Evolutionary conservation across 2,113 vertebrate species (phyloP).

Genomic region (Misgurnus anguillicaudatus): DNA sequence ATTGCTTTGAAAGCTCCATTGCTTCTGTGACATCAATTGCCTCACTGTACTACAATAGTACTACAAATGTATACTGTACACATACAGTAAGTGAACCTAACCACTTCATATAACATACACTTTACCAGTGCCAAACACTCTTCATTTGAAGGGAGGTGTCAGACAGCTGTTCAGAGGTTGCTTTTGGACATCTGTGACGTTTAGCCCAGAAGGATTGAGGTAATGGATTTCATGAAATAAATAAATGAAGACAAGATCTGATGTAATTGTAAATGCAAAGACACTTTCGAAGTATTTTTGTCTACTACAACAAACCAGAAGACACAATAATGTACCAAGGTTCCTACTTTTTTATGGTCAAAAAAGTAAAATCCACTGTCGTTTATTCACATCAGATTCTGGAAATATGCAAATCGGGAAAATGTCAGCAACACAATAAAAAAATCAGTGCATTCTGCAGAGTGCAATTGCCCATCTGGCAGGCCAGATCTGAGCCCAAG

Average conservation of each 20-base stretch:
- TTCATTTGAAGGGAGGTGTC: background rate
- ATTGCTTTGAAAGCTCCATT: conserved; percentile 23
- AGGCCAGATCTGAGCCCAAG: too few relatives aligned
- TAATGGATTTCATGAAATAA: background rate
- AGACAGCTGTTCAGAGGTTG: conserved; percentile 1
- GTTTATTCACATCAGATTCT: too few relatives aligned
- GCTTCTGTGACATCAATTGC: conserved; percentile 6
- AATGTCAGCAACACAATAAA: too few relatives aligned
- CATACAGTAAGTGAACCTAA: background rate
- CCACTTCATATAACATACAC: background rate
- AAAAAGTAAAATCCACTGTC: too few relatives aligned
- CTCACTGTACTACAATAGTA: conserved; percentile 1
- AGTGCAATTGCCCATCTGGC: too few relatives aligned
- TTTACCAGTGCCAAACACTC: background rate
- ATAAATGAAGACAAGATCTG: conserved; percentile 13
- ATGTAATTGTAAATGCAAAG: background rate
- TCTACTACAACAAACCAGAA: background rate
- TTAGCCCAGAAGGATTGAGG: conserved; percentile 16
- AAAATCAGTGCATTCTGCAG: too few relatives aligned
- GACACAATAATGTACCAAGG: background rate
- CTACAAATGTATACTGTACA: background rate
- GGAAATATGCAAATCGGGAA: too few relatives aligned
- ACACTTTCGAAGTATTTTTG: background rate
- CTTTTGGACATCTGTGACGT: conserved; percentile 13
- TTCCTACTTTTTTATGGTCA: background rate